A percentile compares a stretch with the other conserved stretches of the same genome.
Conservation (phyloP, 2,888 invertebrate species). For the Macroteleia sp. region DNA sequence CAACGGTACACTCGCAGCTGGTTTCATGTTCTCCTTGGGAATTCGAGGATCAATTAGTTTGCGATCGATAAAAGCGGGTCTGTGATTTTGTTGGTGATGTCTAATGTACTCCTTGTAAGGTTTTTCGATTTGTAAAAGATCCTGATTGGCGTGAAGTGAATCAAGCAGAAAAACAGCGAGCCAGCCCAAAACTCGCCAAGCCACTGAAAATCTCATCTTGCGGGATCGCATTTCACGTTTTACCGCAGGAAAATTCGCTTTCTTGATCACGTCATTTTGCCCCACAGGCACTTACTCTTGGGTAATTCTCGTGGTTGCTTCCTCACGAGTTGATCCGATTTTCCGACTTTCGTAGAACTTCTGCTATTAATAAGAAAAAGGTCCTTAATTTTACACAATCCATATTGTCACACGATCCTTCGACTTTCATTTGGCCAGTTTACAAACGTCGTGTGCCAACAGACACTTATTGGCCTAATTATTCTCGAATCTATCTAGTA, state of each 20-base stretch:
- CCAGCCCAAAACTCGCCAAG: conserved; percentile 50
- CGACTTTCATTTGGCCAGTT: conserved; percentile 16
- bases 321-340: conserved; percentile 34
- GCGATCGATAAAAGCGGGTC: conserved; percentile 78
- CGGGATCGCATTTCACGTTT: background rate
- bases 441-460: background rate
- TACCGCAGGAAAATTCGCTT: conserved; percentile 12
- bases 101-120: conserved; percentile 73
- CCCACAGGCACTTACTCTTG: background rate
- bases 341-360: background rate
- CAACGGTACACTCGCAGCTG: background rate
- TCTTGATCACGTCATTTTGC: conserved; percentile 40
- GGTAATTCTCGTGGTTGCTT: conserved; percentile 8
- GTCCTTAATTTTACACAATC: conserved; percentile 3
- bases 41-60: conserved; percentile 66
- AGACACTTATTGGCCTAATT: conserved; percentile 48
- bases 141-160: conserved; percentile 16
- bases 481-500: conserved; percentile 28
- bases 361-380: background rate
- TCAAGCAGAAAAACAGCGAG: conserved; percentile 53
- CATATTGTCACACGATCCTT: background rate
- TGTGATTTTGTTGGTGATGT: conserved; percentile 78
- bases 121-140: conserved; percentile 48
- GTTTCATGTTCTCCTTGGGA: background rate
- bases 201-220: conserved; percentile 37